phyloP scores from a whole-genome alignment of 2,113 vertebrate species.

The Glaucidium brasilianum region DNA sequence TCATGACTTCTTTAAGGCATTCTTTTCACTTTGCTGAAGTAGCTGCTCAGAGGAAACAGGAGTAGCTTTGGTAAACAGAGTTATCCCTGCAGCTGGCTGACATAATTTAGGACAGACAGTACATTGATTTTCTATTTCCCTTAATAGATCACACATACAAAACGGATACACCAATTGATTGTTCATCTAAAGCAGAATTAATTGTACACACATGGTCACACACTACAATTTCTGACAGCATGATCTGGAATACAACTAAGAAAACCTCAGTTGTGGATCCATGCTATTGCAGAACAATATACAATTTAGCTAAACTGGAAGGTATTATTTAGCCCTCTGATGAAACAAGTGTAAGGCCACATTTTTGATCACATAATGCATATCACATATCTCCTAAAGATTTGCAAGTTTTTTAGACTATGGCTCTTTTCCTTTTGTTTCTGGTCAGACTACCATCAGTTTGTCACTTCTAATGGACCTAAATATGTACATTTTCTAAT shows the following conservation, averaged over 20 bases:
- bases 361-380: not conserved
- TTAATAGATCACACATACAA: not conserved
- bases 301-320: not conserved
- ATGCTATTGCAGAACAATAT: not conserved
- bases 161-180: not conserved
- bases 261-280: not conserved
- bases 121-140: not conserved
- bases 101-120: not conserved
- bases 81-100: not conserved
- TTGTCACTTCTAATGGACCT: not conserved
- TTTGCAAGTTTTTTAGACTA: not conserved
- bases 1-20: not conserved
- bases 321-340: not conserved
- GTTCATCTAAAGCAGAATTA: constrained; percentile 1
- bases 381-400: not conserved
- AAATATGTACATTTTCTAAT: not conserved
- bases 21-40: not conserved
- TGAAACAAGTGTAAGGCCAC: not conserved
- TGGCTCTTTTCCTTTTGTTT: not conserved
- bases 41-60: not conserved
- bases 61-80: not conserved
- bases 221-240: not conserved
- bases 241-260: not conserved
- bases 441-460: not conserved
- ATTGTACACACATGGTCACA: not conserved